phyloP scores from a whole-genome alignment of 2,797 vertebrate genomes.

The Moxostoma hubbsi region DNA sequence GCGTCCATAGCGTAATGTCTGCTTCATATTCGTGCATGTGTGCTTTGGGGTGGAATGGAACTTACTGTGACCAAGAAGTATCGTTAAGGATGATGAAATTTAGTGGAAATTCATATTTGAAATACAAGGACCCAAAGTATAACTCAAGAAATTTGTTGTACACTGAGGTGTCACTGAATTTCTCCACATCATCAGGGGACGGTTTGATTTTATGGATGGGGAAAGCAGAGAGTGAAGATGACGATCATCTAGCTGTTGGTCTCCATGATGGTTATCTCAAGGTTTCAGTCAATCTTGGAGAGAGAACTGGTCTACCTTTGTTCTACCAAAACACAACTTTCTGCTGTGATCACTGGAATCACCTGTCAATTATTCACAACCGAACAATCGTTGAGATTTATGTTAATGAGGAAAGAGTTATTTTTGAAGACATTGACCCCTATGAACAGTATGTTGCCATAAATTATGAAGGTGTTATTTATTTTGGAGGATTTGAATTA shows the following conservation, averaged over 20 bases:
- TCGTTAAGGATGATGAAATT: conserved; percentile 75
- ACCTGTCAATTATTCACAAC: conserved; percentile 76
- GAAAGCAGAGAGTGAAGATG: conserved; percentile 79
- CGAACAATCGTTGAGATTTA: conserved; percentile 79
- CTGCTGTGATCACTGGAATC: conserved; percentile 80
- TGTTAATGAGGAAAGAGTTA: conserved; percentile 72
- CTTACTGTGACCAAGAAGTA: conserved; percentile 73
- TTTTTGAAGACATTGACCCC: conserved; percentile 82
- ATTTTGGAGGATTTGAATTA: conserved; percentile 87
- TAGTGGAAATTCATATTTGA: conserved; percentile 83
- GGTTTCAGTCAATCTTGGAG: conserved; percentile 85
- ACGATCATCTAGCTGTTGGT: conserved; percentile 87
- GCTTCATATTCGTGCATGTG: conserved; percentile 81
- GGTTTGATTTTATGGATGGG: conserved; percentile 86
- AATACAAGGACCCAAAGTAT: conserved; percentile 79
- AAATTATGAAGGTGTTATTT: conserved; percentile 81
- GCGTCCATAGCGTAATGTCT: conserved; percentile 64
- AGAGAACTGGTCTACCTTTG: conserved; percentile 75
- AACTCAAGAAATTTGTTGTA: conserved; percentile 75
- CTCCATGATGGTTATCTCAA: conserved; percentile 78
- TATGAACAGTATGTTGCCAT: conserved; percentile 82
- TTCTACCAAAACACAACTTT: conserved; percentile 62
- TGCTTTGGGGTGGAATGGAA: conserved; percentile 80
- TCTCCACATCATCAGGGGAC: conserved; percentile 71
- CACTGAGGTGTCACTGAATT: conserved; percentile 81